A percentile compares a stretch with the other conserved stretches of the same genome.
These are phyloP conservation scores for Pseudochirops corinnae DNA, from an alignment of 2,797 vertebrate species.

Conservation along the genomic window DNA sequence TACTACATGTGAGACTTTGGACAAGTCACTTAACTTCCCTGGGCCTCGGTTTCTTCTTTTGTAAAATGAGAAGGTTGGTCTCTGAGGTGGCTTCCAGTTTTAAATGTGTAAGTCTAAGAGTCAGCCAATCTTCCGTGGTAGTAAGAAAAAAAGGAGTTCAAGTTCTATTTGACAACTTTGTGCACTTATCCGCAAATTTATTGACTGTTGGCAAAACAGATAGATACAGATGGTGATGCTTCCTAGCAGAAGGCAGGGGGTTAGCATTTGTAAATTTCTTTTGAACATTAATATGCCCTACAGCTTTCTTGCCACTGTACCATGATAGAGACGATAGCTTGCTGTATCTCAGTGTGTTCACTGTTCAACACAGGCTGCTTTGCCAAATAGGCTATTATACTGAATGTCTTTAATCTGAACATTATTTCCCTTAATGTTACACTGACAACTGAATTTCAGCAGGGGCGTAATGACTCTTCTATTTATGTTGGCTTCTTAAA, in stretches of 20 bases:
- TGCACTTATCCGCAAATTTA: conserved; percentile 30
- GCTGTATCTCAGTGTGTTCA: conserved; percentile 35
- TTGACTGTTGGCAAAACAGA: conserved; percentile 47
- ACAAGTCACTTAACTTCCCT: neutral
- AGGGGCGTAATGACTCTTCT: conserved; percentile 36
- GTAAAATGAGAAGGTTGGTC: neutral
- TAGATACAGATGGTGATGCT: neutral
- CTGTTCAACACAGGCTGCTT: conserved; percentile 21
- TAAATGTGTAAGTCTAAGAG: neutral
- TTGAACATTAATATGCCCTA: conserved; percentile 4
- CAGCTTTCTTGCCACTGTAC: conserved; percentile 35
- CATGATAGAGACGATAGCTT: neutral
- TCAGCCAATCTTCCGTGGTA: neutral
- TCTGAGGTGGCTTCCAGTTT: neutral
- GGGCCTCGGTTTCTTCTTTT: neutral
- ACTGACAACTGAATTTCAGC: conserved; percentile 55
- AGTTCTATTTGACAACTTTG: conserved; percentile 34
- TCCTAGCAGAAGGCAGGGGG: neutral
- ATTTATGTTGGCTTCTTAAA: conserved; percentile 33
- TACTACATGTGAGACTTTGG: neutral
- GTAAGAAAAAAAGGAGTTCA: neutral
- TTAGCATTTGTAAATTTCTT: neutral
- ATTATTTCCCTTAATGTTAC: conserved; percentile 23
- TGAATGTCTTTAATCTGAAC: conserved; percentile 32
- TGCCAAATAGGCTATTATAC: conserved; percentile 31